Evolutionary conservation across 2,797 vertebrate genomes (phyloP).

Genomic region (Hemibagrus guttatus): DNA sequence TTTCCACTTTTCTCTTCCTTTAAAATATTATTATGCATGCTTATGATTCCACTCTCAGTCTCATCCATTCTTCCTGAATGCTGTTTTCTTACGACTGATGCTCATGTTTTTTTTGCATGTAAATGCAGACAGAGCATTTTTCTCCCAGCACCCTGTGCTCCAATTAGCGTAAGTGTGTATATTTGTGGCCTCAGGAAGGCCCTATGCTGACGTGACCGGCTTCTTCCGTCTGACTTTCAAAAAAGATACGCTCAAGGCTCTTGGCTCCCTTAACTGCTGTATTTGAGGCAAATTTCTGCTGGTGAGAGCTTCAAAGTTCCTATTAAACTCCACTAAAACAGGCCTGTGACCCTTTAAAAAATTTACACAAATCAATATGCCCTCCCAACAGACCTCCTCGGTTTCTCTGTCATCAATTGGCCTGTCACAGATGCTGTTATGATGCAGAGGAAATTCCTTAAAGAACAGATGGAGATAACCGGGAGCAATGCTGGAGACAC

Average conservation of each 20-base stretch:
- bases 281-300: conserved; percentile 54
- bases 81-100: conserved; percentile 76
- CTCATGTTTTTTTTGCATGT: conserved; percentile 71
- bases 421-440: conserved; percentile 61
- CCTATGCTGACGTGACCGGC: conserved; percentile 56
- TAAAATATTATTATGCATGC: conserved; percentile 74
- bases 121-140: conserved; percentile 75
- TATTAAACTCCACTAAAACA: conserved; percentile 65
- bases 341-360: conserved; percentile 70
- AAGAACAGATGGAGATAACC: conserved; percentile 74
- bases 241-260: conserved; percentile 68
- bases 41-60: conserved; percentile 68
- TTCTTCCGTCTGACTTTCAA: conserved; percentile 52
- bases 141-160: conserved; percentile 70
- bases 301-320: conserved; percentile 67
- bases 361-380: conserved; percentile 70
- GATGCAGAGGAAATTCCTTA: conserved; percentile 63
- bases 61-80: conserved; percentile 24
- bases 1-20: conserved; percentile 70
- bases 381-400: conserved; percentile 53
- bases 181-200: conserved; percentile 66
- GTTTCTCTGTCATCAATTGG: conserved; percentile 57
- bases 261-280: conserved; percentile 49
- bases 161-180: conserved; percentile 61
- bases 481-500: conserved; percentile 73